Evolutionary conservation across 37 sponge, comb jelly and placozoan species (phyloP), one percentile per base, ranked within the genome.

Genomic region (Axinella damicornis): DNA sequence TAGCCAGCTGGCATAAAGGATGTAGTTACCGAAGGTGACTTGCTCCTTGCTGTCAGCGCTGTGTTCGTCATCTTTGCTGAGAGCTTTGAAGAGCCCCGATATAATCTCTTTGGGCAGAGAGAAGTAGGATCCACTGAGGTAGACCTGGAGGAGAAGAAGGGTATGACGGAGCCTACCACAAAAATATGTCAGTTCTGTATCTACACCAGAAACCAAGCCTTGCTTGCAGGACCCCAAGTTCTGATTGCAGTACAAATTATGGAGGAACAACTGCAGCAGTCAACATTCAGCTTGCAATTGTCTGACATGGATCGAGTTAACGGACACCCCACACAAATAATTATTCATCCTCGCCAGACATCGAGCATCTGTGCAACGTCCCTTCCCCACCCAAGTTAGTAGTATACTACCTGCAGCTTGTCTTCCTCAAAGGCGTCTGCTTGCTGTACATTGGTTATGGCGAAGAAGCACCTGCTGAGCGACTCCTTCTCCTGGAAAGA

Each of bases 401-500:
- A n/a, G n/a, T n/a, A 46, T 12, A 46, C 9, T 38, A 85, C 91
- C 46, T 73, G 36, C 20, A 90, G 63, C 21, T 85, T 75, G 5
- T 53, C 18, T 36, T 74, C 35, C 13, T 57, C 55, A 24, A 85
- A 80, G 12, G 22, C 19, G 22, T 79, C 57, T 2, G 60, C 61
- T 38, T 90, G 86, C 5, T 74, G 40, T 20, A 53, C 28, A 22
- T 76, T 54, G 18, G 86, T 60, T 24, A 90, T 85, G 53, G 74
- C 56, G 19, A 59, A 37, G 31, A 90, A 90, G 25, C 36, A 55
- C 9, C 12, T 27, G 15, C 14, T 60, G 15, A 90, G 16, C 2
- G 70, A 58, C 21, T 81, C 21, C 65, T 66, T 80, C 86, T 90
- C 91, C 33, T 36, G 60, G 22, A 33, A 31, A 41, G 74, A 77